phyloP scores from a whole-genome alignment of 2,888 invertebrate species.

The Lagria hirta region DNA sequence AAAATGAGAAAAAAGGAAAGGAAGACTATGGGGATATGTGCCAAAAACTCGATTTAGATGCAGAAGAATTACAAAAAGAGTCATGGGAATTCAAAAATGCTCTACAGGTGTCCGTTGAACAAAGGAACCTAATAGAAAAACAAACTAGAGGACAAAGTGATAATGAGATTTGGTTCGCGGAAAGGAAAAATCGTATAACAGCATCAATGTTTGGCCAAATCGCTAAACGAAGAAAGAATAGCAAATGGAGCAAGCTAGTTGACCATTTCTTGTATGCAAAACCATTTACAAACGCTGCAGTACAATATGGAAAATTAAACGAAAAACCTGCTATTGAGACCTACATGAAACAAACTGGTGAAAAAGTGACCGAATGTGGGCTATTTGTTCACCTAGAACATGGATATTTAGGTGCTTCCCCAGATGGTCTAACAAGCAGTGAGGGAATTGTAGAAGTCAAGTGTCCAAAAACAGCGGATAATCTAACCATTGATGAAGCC shows the following conservation, averaged over 20 bases:
- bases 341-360: not conserved
- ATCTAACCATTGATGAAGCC: constrained; percentile 3
- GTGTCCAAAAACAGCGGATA: constrained; percentile 5
- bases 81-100: not conserved
- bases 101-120: not conserved
- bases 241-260: constrained; percentile 6
- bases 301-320: constrained; percentile 1
- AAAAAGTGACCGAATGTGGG: constrained; percentile 6
- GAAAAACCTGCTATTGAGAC: constrained; percentile 4
- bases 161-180: constrained; percentile 1
- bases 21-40: constrained; percentile 6
- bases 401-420: constrained; percentile 7
- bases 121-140: not conserved
- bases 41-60: constrained; percentile 1
- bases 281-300: not conserved
- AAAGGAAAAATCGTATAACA: constrained; percentile 6
- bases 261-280: constrained; percentile 2
- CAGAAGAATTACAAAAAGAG: not conserved
- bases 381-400: constrained; percentile 2
- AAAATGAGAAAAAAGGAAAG: not conserved
- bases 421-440: constrained; percentile 1
- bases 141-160: constrained; percentile 5
- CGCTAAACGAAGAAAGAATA: constrained; percentile 3
- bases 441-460: constrained; percentile 8
- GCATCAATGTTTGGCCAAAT: constrained; percentile 6